These are phyloP conservation scores for Suncus etruscus DNA, from an alignment of 2,113 vertebrate species.

Conservation along the genomic window DNA sequence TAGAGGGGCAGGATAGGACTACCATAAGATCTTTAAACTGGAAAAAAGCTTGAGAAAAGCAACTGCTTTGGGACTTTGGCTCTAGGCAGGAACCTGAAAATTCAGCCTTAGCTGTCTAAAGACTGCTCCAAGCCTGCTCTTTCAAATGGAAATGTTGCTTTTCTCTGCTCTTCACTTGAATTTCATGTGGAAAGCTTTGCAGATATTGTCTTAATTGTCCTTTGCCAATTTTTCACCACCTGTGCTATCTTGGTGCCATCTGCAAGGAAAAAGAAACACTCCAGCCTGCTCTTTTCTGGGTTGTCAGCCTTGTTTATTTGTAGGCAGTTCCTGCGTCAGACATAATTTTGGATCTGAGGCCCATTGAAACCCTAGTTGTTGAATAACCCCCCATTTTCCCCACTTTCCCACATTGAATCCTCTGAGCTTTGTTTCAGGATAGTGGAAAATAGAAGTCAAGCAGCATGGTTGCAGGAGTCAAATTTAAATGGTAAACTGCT, in stretches of 20 bases:
- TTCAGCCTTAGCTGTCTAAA: not conserved
- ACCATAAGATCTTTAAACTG: conserved; percentile 18
- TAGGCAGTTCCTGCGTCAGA: conserved; percentile 56
- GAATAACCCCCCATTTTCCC: conserved; percentile 48
- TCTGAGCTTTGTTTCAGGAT: conserved; percentile 62
- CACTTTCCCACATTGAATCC: not conserved
- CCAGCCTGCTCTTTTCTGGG: conserved; percentile 76
- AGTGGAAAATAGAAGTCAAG: conserved; percentile 59
- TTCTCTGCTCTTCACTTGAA: conserved; percentile 72
- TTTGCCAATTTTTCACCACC: conserved; percentile 78
- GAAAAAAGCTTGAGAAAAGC: conserved; percentile 28
- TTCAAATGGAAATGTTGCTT: conserved; percentile 78
- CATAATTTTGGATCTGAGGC: conserved; percentile 56
- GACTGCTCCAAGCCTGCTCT: conserved; percentile 41
- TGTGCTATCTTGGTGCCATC: conserved; percentile 81
- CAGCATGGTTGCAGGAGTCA: conserved; percentile 51
- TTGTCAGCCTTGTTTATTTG: conserved; percentile 68
- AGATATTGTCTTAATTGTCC: conserved; percentile 78
- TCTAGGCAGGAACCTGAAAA: not conserved
- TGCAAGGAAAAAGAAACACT: conserved; percentile 75
- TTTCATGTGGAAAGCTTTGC: conserved; percentile 64
- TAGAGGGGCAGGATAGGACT: not conserved
- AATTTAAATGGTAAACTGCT: conserved; percentile 60
- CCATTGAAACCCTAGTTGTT: conserved; percentile 59
- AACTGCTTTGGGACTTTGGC: conserved; percentile 30